These are phyloP conservation scores for Procambarus clarkii DNA, from an alignment of 1,140 invertebrate species.

Conservation along the genomic window DNA sequence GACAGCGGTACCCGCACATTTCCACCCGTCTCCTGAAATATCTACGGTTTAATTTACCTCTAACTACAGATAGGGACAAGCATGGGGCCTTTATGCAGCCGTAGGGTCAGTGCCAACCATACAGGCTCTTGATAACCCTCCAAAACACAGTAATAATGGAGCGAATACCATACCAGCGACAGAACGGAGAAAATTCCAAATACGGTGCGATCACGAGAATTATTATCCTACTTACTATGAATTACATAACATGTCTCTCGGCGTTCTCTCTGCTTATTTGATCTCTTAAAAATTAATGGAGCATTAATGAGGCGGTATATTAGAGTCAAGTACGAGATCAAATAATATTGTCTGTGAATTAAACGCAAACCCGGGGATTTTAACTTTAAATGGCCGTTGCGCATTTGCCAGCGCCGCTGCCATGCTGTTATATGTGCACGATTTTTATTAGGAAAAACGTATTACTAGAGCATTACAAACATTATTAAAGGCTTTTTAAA, in stretches of 20 bases:
- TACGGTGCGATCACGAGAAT: constrained; percentile 13
- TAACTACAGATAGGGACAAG: not conserved
- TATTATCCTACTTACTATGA: not conserved
- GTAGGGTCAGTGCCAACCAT: not conserved
- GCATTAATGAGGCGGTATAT: not conserved
- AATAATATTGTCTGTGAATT: not conserved
- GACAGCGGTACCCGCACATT: not conserved
- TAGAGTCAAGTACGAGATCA: not conserved
- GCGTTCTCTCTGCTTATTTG: not conserved
- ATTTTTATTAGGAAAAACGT: too few relatives aligned
- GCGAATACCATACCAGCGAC: not conserved
- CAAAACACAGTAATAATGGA: not conserved
- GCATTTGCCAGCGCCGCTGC: not conserved
- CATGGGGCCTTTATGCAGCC: not conserved
- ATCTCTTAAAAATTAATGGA: not conserved
- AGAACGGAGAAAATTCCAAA: constrained; percentile 16
- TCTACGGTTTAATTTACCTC: not conserved
- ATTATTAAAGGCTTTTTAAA: too few relatives aligned
- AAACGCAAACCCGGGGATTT: constrained; percentile 6
- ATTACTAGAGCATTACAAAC: too few relatives aligned
- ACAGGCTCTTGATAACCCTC: not conserved
- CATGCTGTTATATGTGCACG: not conserved
- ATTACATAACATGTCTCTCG: not conserved
- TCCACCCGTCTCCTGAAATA: not conserved
- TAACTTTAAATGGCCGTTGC: constrained; percentile 8